These are phyloP conservation scores for Zoanthus gigantus DNA, from an alignment of 92 coral and sea anemone species.

Conservation along the genomic window DNA sequence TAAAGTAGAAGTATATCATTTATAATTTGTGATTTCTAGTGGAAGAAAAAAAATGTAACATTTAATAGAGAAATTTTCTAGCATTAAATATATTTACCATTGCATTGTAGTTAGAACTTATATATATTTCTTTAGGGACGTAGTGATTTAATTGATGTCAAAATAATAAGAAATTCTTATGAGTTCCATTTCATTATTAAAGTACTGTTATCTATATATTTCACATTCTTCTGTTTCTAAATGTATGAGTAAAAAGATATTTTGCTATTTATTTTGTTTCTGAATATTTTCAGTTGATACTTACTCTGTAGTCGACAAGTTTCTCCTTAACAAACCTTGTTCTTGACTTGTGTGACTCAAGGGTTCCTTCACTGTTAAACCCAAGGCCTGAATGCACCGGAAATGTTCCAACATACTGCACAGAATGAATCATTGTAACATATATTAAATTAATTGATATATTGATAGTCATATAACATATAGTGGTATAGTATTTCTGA, in stretches of 20 bases:
- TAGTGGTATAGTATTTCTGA: neutral
- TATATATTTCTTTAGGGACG: no score
- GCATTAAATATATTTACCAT: no score
- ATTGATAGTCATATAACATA: no score
- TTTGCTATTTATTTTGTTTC: neutral
- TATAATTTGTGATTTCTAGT: no score
- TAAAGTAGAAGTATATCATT: no score
- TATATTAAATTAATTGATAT: neutral
- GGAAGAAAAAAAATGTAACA: no score
- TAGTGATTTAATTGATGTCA: no score
- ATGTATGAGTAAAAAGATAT: neutral
- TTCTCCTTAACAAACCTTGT: slow-evolving; percentile 87
- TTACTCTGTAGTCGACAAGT: slow-evolving; percentile 78
- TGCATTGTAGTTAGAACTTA: no score
- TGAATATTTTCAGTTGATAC: neutral
- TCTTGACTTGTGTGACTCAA: slow-evolving; percentile 74
- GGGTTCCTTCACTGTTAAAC: slow-evolving; percentile 68
- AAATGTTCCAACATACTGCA: slow-evolving; percentile 94
- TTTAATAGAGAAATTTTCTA: no score
- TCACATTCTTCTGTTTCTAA: neutral
- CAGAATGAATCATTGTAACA: neutral
- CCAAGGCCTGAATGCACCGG: slow-evolving; percentile 74
- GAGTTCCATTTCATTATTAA: no score
- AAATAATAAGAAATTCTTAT: no score
- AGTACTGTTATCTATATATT: no score